A percentile compares a stretch with the other conserved stretches of the same genome.
Evolutionary conservation across 1,140 invertebrate species (phyloP).

Genomic region (Anoplolepis gracilipes): DNA sequence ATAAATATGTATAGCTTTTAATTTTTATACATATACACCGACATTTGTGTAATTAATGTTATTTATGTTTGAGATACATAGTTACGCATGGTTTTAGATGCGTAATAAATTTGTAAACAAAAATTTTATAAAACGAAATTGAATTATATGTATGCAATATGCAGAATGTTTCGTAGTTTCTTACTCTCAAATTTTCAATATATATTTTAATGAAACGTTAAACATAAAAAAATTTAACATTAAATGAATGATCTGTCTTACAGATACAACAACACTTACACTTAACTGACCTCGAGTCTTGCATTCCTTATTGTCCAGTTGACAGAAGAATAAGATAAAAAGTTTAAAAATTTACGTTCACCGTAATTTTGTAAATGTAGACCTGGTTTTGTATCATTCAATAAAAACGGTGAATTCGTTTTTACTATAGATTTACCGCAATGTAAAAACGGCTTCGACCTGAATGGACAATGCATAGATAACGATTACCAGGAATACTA

Average conservation of each 20-base stretch:
- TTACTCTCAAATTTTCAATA: no score
- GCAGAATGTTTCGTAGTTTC: no score
- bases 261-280: constrained; percentile 78
- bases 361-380: constrained; percentile 46
- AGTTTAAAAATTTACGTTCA: no score
- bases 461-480: constrained; percentile 66
- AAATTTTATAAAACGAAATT: neutral
- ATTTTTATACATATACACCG: neutral
- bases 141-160: neutral
- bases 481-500: no score
- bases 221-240: neutral
- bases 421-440: neutral
- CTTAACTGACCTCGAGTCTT: constrained; percentile 76
- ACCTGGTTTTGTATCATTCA: neutral
- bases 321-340: constrained; percentile 63
- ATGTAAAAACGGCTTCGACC: constrained; percentile 43
- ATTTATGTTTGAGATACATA: neutral
- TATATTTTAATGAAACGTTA: neutral
- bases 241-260: neutral
- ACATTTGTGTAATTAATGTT: neutral
- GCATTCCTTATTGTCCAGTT: constrained; percentile 71
- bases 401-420: constrained; percentile 59
- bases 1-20: neutral
- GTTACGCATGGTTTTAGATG: neutral
- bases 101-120: neutral